phyloP scores from a whole-genome alignment of 2,113 vertebrate genomes.

The Meriones unguiculatus region DNA sequence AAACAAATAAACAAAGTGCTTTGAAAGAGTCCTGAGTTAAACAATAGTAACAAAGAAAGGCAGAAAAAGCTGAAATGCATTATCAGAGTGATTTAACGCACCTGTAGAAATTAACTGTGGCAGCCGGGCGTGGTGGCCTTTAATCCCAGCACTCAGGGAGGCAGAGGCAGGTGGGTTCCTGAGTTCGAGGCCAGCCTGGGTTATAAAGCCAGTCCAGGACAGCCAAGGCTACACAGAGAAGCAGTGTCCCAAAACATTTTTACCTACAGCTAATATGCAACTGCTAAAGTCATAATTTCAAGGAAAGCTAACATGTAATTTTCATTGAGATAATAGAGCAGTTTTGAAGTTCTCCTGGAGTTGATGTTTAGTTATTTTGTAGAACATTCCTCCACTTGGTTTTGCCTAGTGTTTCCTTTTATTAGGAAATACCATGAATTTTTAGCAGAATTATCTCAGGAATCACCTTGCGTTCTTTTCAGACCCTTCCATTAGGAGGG shows the following conservation, averaged over 20 bases:
- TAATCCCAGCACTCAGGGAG: too few species aligned
- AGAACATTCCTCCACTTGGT: not conserved
- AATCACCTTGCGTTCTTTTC: not conserved
- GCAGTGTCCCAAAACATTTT: too few species aligned
- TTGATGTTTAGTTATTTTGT: not conserved
- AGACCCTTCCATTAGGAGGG: not conserved
- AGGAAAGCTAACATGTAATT: conserved; percentile 21
- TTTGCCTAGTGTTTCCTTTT: not conserved
- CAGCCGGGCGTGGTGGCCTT: too few species aligned
- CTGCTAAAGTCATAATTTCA: conserved; percentile 49
- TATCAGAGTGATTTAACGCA: not conserved
- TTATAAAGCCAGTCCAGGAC: too few species aligned
- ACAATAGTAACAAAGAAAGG: not conserved
- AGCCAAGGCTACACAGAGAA: too few species aligned
- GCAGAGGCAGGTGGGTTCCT: too few species aligned
- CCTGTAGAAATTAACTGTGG: not conserved
- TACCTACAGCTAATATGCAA: not conserved
- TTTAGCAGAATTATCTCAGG: not conserved
- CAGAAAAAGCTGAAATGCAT: not conserved
- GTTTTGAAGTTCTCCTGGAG: conserved; percentile 32
- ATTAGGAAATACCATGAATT: not conserved
- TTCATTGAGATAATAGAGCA: conserved; percentile 61
- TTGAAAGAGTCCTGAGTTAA: not conserved
- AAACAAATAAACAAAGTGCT: not conserved
- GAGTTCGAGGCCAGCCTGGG: too few species aligned